phyloP scores from a whole-genome alignment of 2,797 vertebrate genomes.

The Crenichthys baileyi region DNA sequence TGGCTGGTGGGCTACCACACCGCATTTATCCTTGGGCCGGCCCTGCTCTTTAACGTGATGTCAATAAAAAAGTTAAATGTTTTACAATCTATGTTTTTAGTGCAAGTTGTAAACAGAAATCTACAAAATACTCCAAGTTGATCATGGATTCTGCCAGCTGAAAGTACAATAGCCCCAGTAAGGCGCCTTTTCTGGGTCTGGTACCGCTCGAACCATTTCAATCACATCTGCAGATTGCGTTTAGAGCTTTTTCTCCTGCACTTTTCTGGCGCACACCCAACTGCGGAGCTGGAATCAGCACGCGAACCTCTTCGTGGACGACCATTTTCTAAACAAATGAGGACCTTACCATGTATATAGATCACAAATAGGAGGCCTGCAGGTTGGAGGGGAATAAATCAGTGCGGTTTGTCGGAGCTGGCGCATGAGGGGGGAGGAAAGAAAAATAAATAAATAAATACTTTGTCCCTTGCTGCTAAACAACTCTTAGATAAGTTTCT shows the following conservation, averaged over 20 bases:
- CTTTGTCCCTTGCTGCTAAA: slow-evolving; percentile 17
- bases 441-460: neutral
- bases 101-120: neutral
- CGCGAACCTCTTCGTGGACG: slow-evolving; percentile 41
- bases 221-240: slow-evolving; percentile 70
- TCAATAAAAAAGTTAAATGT: neutral
- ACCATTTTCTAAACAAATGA: slow-evolving; percentile 51
- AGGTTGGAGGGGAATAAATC: slow-evolving; percentile 28
- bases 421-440: slow-evolving; percentile 44
- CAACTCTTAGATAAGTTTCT: slow-evolving; percentile 14
- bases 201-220: slow-evolving; percentile 17
- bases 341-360: slow-evolving; percentile 60
- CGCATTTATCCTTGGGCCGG: neutral
- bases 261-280: slow-evolving; percentile 56
- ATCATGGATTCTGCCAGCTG: neutral
- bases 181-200: slow-evolving; percentile 23
- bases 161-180: slow-evolving; percentile 13
- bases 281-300: slow-evolving; percentile 49
- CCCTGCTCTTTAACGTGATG: neutral
- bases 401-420: slow-evolving; percentile 26
- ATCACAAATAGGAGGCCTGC: slow-evolving; percentile 25
- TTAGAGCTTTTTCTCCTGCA: slow-evolving; percentile 39
- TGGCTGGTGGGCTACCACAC: neutral
- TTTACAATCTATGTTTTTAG: neutral
- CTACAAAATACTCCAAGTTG: neutral